phyloP scores from a whole-genome alignment of 2,797 vertebrate species.

The Euthynnus affinis region DNA sequence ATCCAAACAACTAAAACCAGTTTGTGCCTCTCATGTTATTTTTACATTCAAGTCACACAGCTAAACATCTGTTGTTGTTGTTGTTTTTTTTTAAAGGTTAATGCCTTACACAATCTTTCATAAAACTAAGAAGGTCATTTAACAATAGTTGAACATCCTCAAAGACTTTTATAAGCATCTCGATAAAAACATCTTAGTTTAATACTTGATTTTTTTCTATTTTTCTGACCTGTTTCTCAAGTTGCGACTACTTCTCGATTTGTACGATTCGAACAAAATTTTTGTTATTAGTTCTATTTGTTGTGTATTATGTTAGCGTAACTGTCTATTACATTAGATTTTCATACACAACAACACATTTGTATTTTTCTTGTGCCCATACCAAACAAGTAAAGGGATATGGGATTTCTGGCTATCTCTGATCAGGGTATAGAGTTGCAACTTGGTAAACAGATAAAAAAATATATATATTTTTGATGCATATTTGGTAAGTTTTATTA shows the following conservation, averaged over 20 bases:
- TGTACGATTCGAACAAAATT: not conserved
- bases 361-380: not conserved
- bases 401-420: not conserved
- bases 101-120: slow-evolving; percentile 13
- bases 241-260: no score
- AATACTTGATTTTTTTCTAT: not conserved
- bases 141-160: not conserved
- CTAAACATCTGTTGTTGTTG: slow-evolving; percentile 7
- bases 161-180: not conserved
- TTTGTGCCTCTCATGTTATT: slow-evolving; percentile 34
- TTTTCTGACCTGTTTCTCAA: no score
- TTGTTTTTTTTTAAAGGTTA: not conserved
- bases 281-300: not conserved
- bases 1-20: slow-evolving; percentile 50
- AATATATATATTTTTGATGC: not conserved
- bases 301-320: not conserved
- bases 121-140: not conserved
- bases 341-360: no score
- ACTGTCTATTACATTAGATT: not conserved
- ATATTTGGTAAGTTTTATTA: not conserved
- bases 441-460: not conserved
- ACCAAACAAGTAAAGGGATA: not conserved
- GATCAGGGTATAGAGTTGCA: not conserved
- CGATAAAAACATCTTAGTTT: not conserved
- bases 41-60: slow-evolving; percentile 38